These are phyloP conservation scores for Dicerorhinus sumatrensis DNA, from an alignment of 2,113 vertebrate genomes.

Conservation along the genomic window DNA sequence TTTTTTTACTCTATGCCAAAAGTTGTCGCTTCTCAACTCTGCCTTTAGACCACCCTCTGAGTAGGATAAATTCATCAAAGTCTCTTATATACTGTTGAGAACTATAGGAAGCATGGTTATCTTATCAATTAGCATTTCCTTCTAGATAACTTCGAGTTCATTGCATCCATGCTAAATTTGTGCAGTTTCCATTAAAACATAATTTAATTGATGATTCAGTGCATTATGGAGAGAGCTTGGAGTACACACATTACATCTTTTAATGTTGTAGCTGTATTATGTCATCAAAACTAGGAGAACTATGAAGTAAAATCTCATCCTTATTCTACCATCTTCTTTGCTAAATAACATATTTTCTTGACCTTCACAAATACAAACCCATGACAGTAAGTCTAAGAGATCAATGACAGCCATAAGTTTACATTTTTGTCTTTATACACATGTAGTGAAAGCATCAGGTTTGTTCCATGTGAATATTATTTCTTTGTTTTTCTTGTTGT, in stretches of 20 bases:
- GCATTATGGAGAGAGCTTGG: neutral
- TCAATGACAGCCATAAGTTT: neutral
- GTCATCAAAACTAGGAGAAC: neutral
- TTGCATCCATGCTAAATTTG: neutral
- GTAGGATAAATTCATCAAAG: neutral
- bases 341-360: neutral
- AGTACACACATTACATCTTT: neutral
- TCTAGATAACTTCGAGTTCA: neutral
- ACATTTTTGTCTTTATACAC: neutral
- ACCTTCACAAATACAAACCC: neutral
- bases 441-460: neutral
- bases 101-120: neutral
- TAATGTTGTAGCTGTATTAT: neutral
- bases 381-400: neutral
- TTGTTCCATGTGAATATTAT: neutral
- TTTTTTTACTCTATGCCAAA: neutral
- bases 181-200: neutral
- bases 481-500: conserved; percentile 54
- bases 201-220: neutral
- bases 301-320: neutral
- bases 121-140: neutral
- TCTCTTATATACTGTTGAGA: neutral
- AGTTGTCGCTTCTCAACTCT: neutral
- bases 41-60: neutral
- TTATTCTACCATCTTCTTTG: neutral